Evolutionary conservation across 2,888 invertebrate genomes (phyloP).

Genomic region (Harpagoxenus sublaevis): DNA sequence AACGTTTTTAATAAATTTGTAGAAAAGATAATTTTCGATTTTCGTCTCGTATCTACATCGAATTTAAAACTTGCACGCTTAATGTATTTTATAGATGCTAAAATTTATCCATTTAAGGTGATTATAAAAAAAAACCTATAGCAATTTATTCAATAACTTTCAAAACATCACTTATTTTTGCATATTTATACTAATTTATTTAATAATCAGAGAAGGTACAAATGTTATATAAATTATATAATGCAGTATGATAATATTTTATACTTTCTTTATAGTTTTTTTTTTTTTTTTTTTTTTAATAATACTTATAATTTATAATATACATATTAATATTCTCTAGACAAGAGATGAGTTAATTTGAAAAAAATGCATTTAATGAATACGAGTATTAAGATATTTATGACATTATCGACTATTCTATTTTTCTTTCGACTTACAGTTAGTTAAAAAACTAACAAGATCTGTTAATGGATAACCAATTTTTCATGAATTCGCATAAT

Average conservation of each 20-base stretch:
- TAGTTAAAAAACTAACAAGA: neutral
- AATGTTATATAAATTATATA: neutral
- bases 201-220: neutral
- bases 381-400: neutral
- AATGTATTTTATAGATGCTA: neutral
- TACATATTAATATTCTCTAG: neutral
- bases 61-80: neutral
- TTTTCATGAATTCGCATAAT: neutral
- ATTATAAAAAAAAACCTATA: neutral
- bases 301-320: too few species aligned
- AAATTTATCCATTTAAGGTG: neutral
- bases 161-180: too few species aligned
- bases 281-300: neutral
- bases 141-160: neutral
- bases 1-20: neutral
- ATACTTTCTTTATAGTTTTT: neutral
- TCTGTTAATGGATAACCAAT: neutral
- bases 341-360: neutral
- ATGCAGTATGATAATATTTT: neutral
- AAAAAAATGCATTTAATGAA: neutral
- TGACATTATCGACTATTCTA: neutral
- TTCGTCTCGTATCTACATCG: neutral
- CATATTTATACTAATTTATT: neutral
- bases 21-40: neutral
- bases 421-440: neutral